These are phyloP conservation scores for Phrynocephalus guinanensis DNA, from an alignment of 2,797 vertebrate genomes.

Conservation along the genomic window DNA sequence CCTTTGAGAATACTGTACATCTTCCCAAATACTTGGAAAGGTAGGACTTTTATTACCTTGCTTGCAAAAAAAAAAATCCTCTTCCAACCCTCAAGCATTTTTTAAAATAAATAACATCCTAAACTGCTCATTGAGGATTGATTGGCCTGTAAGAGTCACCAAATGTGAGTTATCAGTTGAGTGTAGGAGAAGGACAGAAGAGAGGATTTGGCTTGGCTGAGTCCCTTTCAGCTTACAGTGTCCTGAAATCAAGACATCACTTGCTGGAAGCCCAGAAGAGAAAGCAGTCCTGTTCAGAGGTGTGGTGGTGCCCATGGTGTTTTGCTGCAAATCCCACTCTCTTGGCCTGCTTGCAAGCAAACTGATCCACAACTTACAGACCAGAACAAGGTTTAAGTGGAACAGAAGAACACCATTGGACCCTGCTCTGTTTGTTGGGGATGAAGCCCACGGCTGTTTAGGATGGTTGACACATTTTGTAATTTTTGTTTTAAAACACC, in stretches of 20 bases:
- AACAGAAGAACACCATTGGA: background rate
- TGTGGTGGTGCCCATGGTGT: background rate
- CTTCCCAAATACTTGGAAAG: background rate
- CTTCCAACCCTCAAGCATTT: background rate
- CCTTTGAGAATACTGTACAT: no score
- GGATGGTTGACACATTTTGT: slow-evolving; percentile 29
- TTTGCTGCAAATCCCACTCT: background rate
- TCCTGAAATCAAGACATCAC: no score
- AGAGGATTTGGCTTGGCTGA: no score
- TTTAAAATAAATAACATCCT: background rate
- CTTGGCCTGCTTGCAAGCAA: background rate
- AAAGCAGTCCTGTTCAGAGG: background rate
- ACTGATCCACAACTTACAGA: no score
- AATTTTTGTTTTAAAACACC: background rate
- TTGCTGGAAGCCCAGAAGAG: background rate
- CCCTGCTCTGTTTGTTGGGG: background rate
- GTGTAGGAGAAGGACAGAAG: no score
- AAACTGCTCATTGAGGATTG: background rate
- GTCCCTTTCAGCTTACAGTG: no score
- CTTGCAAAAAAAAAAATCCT: background rate
- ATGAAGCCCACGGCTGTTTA: background rate
- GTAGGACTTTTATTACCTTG: background rate
- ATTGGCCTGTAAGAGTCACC: background rate
- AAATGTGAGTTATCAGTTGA: background rate
- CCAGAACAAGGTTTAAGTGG: background rate